Conservation (phyloP, 2,797 vertebrate genomes). For the Lepus townsendii region DNA sequence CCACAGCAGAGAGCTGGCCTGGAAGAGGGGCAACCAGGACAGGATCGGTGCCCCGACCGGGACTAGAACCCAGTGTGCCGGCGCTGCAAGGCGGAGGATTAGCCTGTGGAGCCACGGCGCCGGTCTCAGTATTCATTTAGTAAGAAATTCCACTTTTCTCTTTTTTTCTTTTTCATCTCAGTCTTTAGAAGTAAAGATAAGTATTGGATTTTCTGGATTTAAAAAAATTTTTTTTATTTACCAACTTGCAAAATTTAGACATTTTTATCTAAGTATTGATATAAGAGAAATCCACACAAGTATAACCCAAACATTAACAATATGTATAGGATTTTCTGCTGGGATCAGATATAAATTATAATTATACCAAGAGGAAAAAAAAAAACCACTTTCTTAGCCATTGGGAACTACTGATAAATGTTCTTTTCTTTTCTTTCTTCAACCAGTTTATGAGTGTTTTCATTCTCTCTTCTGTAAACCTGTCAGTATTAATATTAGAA, state of each 20-base stretch:
- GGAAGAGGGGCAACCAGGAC: too few species aligned
- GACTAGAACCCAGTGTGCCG: too few species aligned
- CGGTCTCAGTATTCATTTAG: neutral
- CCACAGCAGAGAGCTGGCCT: too few species aligned
- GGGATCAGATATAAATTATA: slow-evolving; percentile 14
- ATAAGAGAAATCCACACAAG: neutral
- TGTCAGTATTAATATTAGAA: slow-evolving; percentile 46
- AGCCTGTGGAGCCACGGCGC: too few species aligned
- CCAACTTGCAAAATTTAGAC: neutral
- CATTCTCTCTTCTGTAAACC: slow-evolving; percentile 36
- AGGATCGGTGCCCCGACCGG: too few species aligned
- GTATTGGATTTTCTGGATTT: neutral
- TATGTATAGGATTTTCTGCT: slow-evolving; percentile 33
- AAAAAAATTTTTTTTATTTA: slow-evolving; percentile 9
- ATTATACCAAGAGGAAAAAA: neutral
- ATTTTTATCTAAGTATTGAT: slow-evolving; percentile 50
- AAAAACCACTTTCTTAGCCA: slow-evolving; percentile 18
- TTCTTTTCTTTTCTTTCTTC: neutral
- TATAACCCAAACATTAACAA: neutral
- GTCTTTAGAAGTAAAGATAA: neutral
- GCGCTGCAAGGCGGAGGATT: too few species aligned
- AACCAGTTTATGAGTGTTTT: neutral
- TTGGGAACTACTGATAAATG: neutral
- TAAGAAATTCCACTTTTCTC: neutral
- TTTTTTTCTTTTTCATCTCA: slow-evolving; percentile 35